phyloP scores from a whole-genome alignment of 2,797 vertebrate genomes.

The Schizopygopsis pylzovi region DNA sequence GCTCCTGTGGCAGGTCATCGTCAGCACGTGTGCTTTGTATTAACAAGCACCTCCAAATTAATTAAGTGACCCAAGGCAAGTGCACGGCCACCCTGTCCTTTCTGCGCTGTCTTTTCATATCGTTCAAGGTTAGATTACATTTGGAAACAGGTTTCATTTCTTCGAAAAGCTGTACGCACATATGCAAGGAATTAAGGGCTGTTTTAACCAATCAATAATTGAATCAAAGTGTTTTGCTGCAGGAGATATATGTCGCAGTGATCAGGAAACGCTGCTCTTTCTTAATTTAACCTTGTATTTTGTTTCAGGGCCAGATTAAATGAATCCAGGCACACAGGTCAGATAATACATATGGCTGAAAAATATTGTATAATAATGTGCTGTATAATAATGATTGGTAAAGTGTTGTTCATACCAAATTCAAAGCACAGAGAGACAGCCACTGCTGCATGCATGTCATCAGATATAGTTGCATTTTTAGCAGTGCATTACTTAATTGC shows the following conservation, averaged over 20 bases:
- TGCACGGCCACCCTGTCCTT: slow-evolving; percentile 12
- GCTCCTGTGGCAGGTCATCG: slow-evolving; percentile 50
- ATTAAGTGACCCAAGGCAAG: slow-evolving; percentile 62
- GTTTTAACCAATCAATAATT: slow-evolving; percentile 62
- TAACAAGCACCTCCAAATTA: slow-evolving; percentile 54
- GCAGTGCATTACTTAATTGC: neutral
- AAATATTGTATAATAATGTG: neutral
- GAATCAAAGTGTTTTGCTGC: slow-evolving; percentile 56
- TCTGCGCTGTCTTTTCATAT: slow-evolving; percentile 30
- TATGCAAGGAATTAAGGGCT: slow-evolving; percentile 43
- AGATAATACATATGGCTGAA: slow-evolving; percentile 36
- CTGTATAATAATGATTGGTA: neutral
- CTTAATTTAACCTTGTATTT: slow-evolving; percentile 47
- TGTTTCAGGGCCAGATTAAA: slow-evolving; percentile 59
- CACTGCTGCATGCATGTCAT: neutral
- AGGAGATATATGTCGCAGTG: slow-evolving; percentile 46
- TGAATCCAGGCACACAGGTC: slow-evolving; percentile 47
- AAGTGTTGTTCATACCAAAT: neutral
- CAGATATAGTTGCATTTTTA: neutral
- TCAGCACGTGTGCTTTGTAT: slow-evolving; percentile 51
- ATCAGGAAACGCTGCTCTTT: slow-evolving; percentile 37
- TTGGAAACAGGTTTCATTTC: slow-evolving; percentile 48
- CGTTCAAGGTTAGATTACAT: slow-evolving; percentile 56
- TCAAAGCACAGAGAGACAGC: neutral
- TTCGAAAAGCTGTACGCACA: slow-evolving; percentile 34